Conservation (phyloP, 2,888 invertebrate genomes). For the Protodeltote pygarga region DNA sequence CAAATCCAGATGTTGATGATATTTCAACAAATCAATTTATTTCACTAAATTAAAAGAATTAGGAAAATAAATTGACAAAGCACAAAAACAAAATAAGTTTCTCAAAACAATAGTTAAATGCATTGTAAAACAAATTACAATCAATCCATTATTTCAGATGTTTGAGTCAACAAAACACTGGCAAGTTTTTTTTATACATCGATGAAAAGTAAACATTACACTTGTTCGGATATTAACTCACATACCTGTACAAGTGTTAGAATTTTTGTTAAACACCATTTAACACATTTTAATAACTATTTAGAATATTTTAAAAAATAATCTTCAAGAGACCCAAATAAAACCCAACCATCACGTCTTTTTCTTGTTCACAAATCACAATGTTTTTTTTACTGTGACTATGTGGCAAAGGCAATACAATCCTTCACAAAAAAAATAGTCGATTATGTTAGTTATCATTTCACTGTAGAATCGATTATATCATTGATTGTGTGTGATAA, state of each 20-base stretch:
- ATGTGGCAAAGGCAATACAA: background rate
- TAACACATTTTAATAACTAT: conserved; percentile 12
- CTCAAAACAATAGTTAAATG: too few relatives aligned
- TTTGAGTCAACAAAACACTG: conserved; percentile 36
- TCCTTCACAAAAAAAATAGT: background rate
- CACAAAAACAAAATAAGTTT: too few relatives aligned
- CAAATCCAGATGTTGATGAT: too few relatives aligned
- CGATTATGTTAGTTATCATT: too few relatives aligned
- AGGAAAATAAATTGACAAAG: too few relatives aligned
- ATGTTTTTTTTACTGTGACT: conserved; percentile 3
- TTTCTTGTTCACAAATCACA: conserved; percentile 3
- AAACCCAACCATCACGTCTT: too few relatives aligned
- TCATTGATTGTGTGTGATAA: too few relatives aligned
- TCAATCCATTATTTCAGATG: background rate
- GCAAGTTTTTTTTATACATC: conserved; percentile 14
- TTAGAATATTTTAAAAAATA: conserved; percentile 1
- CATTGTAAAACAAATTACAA: conserved; percentile 1
- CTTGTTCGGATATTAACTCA: background rate
- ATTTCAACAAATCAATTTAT: background rate
- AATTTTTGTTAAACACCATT: conserved; percentile 1
- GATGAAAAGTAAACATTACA: background rate
- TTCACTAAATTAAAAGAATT: background rate
- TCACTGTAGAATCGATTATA: too few relatives aligned
- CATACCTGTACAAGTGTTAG: conserved; percentile 1
- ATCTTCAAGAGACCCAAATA: too few relatives aligned